Evolutionary conservation across 2,888 invertebrate genomes (phyloP).

Genomic region (Melanophora roralis): DNA sequence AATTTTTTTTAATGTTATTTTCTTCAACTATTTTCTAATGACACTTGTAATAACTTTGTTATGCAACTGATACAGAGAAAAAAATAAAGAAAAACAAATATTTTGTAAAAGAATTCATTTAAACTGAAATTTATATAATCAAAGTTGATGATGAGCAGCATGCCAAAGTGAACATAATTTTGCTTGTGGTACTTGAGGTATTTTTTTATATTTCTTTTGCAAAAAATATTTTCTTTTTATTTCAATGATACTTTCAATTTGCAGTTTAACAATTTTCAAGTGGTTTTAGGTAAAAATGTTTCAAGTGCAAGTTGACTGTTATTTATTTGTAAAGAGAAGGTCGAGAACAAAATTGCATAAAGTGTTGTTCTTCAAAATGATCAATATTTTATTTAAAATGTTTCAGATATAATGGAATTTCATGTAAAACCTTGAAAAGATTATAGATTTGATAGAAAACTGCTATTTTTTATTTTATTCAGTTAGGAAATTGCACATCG

Average conservation of each 20-base stretch:
- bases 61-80: not conserved
- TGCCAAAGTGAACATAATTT: not conserved
- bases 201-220: not conserved
- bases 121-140: constrained; percentile 7
- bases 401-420: no score
- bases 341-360: not conserved
- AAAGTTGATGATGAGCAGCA: not conserved
- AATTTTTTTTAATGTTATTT: constrained; percentile 7
- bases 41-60: constrained; percentile 15
- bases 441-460: no score
- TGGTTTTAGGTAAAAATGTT: not conserved
- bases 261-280: not conserved
- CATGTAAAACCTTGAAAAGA: no score
- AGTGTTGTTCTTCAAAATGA: not conserved
- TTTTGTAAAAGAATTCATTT: constrained; percentile 5
- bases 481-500: no score
- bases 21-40: not conserved
- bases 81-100: not conserved
- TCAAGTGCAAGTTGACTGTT: not conserved
- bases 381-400: no score
- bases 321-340: not conserved
- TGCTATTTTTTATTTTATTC: no score
- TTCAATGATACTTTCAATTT: not conserved
- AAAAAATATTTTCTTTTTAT: not conserved
- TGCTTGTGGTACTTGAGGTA: not conserved